Percentiles rank a stretch among this genome's conserved stretches.
Conservation (phyloP, 1,140 invertebrate genomes). For the Drosophila aff. region DNA sequence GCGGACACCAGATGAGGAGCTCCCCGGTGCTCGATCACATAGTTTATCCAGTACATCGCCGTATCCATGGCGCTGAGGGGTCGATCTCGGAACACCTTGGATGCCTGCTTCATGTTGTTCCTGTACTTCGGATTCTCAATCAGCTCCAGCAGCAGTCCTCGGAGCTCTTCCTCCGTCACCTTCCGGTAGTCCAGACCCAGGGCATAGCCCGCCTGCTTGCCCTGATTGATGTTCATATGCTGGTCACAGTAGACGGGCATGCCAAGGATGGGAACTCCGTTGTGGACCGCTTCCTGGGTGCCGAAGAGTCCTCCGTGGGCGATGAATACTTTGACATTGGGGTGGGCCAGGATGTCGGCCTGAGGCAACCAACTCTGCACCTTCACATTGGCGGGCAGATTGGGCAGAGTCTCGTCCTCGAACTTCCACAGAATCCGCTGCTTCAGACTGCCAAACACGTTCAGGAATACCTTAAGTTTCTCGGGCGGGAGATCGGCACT, state of each 20-base stretch:
- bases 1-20: conserved; percentile 86
- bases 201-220: conserved; percentile 44
- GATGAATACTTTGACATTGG: conserved; percentile 87
- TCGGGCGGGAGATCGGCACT: conserved; percentile 81
- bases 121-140: conserved; percentile 85
- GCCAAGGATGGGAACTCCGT: conserved; percentile 87
- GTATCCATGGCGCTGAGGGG: conserved; percentile 41
- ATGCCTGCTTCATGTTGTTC: conserved; percentile 72
- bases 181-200: conserved; percentile 58
- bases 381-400: conserved; percentile 87
- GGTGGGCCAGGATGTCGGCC: conserved; percentile 87
- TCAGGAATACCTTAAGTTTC: conserved; percentile 85
- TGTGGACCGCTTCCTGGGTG: conserved; percentile 87
- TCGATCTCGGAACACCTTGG: no score
- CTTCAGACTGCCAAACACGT: conserved; percentile 86
- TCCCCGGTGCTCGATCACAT: conserved; percentile 87
- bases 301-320: conserved; percentile 88
- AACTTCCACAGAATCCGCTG: conserved; percentile 88
- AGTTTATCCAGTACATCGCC: conserved; percentile 88
- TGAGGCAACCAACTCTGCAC: conserved; percentile 88
- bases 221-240: conserved; percentile 64
- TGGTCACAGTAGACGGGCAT: conserved; percentile 88
- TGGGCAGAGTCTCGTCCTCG: conserved; percentile 86
- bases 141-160: conserved; percentile 81
- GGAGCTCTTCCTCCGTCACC: conserved; percentile 80